Evolutionary conservation across 2,888 invertebrate species (phyloP).

Genomic region (Dugesia japonica): DNA sequence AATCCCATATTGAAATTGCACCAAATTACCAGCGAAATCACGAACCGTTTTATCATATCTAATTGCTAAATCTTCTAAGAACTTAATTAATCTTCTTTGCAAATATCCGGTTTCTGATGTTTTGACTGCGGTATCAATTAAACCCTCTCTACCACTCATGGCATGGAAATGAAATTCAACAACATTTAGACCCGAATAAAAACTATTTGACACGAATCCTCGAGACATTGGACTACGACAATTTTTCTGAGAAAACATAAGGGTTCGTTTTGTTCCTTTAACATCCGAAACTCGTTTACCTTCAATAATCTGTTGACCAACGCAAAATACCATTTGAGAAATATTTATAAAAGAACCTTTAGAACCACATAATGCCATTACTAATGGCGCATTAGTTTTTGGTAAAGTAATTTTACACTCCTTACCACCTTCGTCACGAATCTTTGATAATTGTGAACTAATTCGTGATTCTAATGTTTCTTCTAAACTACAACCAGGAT

Average conservation of each 20-base stretch:
- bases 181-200: constrained; percentile 83
- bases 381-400: constrained; percentile 76
- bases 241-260: background rate
- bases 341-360: constrained; percentile 98
- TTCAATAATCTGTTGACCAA: constrained; percentile 93
- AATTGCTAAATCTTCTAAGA: constrained; percentile 49
- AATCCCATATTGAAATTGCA: constrained; percentile 81
- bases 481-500: constrained; percentile 65
- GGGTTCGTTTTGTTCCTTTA: constrained; percentile 53
- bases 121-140: constrained; percentile 97
- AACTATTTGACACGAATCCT: constrained; percentile 91
- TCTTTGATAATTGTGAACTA: constrained; percentile 59
- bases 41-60: constrained; percentile 80
- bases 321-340: constrained; percentile 98
- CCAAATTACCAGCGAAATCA: constrained; percentile 74
- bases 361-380: constrained; percentile 93
- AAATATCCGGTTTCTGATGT: constrained; percentile 98
- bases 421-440: constrained; percentile 78
- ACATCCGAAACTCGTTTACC: constrained; percentile 80
- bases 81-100: constrained; percentile 80
- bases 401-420: constrained; percentile 62
- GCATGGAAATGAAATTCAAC: constrained; percentile 99
- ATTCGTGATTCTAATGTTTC: constrained; percentile 60
- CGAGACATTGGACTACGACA: constrained; percentile 75
- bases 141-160: constrained; percentile 84